phyloP scores from a whole-genome alignment of 2,113 vertebrate species.

The Diglossa brunneiventris region DNA sequence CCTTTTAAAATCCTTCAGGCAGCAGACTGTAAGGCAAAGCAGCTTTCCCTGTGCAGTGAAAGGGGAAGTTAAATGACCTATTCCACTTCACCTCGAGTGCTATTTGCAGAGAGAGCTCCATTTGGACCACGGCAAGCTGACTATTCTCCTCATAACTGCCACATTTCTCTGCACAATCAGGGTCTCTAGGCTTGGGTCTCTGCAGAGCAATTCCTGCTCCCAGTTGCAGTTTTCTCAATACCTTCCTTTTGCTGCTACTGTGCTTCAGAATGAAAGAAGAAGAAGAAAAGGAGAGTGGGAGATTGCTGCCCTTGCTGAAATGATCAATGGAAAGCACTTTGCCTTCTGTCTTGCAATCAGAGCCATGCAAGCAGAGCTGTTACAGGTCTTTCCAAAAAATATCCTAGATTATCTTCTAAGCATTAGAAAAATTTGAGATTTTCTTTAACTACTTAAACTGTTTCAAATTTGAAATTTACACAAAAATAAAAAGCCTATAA shows the following conservation, averaged over 20 bases:
- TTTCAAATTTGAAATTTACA: neutral
- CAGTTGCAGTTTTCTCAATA: slow-evolving; percentile 9
- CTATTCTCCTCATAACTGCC: neutral
- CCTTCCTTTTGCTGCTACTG: neutral
- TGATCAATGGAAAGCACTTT: slow-evolving; percentile 25
- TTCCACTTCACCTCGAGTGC: slow-evolving; percentile 15
- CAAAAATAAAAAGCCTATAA: neutral
- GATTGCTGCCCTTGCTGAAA: slow-evolving; percentile 26
- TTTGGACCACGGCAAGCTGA: neutral
- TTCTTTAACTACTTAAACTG: neutral
- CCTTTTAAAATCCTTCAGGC: neutral
- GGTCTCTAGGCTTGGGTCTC: neutral
- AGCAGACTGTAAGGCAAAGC: neutral
- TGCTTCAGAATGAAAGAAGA: slow-evolving; percentile 18
- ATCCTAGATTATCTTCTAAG: neutral
- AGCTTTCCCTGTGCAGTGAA: neutral
- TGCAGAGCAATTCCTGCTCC: slow-evolving; percentile 17
- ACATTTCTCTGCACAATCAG: neutral
- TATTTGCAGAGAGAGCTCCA: neutral
- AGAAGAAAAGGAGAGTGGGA: neutral
- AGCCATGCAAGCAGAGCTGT: neutral
- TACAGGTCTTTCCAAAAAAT: neutral
- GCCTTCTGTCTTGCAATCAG: slow-evolving; percentile 16
- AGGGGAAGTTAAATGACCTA: slow-evolving; percentile 14
- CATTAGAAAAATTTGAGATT: neutral